Base-by-base conservation (phyloP, 2,113 vertebrate species). In the Calypte anna region DNA sequence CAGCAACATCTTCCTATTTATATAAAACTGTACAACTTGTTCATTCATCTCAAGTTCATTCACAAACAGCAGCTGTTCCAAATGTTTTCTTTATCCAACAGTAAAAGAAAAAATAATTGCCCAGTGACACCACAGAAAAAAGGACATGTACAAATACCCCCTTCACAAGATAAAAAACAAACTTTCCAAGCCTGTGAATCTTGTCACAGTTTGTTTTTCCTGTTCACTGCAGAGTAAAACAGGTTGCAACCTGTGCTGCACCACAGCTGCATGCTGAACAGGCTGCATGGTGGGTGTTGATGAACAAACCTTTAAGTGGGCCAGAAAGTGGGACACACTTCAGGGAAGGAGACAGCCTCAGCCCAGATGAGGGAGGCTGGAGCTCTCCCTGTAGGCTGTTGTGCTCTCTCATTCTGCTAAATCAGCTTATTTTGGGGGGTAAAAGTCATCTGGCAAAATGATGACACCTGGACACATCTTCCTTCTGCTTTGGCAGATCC, bases 401-500 rank as follows among this genome's bases (percentile, higher is more conserved):
- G n/a, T 0, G 1, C 46, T 16, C 53, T 19, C 64, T 53, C 15
- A 4, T 62, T 13, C 23, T 86, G 63, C 55, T 62, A 58, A 17
- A 64, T 22, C 70, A 36, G n/a, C 40, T 21, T 46, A 0, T 53
- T 62, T 19, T 24, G 59, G 8, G 14, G 27, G 2, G 9, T 83
- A 18, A 50, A 8, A 0, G 0, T 31, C 40, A 40, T 40, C 78
- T 23, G 24, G 40, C 63, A 54, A 11, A 16, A 17, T 59, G 11
- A 19, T 54, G 36, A 22, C 14, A 2, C 28, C 4, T 0, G 1
- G 40, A 38, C 33, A 10, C 0, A 1, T 10, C 54, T 74, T 59
- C 28, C 21, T 74, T 89, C n/a, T 63, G 44, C 91, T 67, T 83
- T 38, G 16, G 23, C 44, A 98, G 98, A 92, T 84, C 78, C 91